Percentiles rank a stretch among this genome's conserved stretches.
Conservation (phyloP, 2,113 vertebrate species). For the Brienomyrus longianalis region DNA sequence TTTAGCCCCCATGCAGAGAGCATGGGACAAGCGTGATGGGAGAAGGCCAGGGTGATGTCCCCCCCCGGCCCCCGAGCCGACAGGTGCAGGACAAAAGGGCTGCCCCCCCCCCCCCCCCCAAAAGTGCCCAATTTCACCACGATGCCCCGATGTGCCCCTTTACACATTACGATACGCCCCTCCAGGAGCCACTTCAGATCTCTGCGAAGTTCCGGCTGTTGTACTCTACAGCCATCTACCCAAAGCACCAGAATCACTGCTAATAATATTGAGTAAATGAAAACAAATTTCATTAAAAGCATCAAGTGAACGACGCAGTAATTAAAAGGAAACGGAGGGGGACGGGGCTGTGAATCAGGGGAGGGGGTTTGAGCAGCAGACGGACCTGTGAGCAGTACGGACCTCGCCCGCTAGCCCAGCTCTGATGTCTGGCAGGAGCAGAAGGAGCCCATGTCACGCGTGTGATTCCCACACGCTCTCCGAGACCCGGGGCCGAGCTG, state of each 20-base stretch:
- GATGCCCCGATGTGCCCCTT: not conserved
- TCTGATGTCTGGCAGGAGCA: not conserved
- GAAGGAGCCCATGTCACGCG: not conserved
- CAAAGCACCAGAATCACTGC: not conserved
- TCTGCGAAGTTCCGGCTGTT: not conserved
- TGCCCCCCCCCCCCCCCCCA: not conserved
- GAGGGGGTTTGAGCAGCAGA: not conserved
- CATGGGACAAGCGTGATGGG: not conserved
- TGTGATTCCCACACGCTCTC: not conserved
- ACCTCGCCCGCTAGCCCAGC: not conserved
- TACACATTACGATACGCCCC: not conserved
- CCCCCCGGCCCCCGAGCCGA: not conserved
- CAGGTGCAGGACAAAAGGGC: slow-evolving; percentile 7
- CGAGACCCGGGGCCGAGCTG: not conserved
- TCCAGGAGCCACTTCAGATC: not conserved
- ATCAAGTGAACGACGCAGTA: not conserved
- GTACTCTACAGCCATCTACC: not conserved
- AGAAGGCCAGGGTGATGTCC: not conserved
- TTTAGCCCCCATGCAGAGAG: not conserved
- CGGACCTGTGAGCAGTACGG: not conserved
- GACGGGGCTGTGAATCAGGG: not conserved
- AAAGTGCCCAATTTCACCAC: not conserved
- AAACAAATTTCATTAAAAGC: not conserved
- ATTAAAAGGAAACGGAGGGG: not conserved
- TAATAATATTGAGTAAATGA: not conserved